Evolutionary conservation across 2,888 invertebrate species (phyloP).

Genomic region (Spodoptera exigua): DNA sequence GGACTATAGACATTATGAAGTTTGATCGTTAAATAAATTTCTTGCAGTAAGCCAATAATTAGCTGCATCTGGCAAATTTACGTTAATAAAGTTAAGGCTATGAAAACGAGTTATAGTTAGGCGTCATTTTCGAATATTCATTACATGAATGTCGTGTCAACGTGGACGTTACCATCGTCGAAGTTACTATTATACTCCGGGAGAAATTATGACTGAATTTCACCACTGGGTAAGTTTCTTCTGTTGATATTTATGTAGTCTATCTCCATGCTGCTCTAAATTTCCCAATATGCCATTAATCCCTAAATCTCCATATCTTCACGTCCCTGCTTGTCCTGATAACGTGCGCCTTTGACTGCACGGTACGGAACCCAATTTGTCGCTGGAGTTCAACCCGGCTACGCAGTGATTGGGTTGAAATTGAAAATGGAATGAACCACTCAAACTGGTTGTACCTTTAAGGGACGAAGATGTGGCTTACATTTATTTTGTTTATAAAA

Average conservation of each 20-base stretch:
- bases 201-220: too few relatives aligned
- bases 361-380: constrained; percentile 59
- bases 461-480: constrained; percentile 33
- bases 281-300: constrained; percentile 11
- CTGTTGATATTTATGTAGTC: too few relatives aligned
- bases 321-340: constrained; percentile 25
- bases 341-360: constrained; percentile 42
- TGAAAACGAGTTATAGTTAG: neutral
- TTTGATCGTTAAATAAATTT: neutral
- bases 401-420: constrained; percentile 68
- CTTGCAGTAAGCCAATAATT: neutral
- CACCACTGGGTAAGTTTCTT: too few relatives aligned
- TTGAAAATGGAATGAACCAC: constrained; percentile 69
- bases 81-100: too few relatives aligned
- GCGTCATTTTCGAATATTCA: neutral
- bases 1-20: neutral
- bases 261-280: too few relatives aligned
- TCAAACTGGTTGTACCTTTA: constrained; percentile 52
- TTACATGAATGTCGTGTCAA: neutral
- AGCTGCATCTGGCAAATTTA: too few relatives aligned
- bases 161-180: too few relatives aligned
- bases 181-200: too few relatives aligned
- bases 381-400: constrained; percentile 59
- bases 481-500: constrained; percentile 49
- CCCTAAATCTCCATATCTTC: constrained; percentile 24